Evolutionary conservation across 2,113 vertebrate genomes (phyloP), one percentile per base, ranked within the genome.

Genomic region (Apodemus sylvaticus): DNA sequence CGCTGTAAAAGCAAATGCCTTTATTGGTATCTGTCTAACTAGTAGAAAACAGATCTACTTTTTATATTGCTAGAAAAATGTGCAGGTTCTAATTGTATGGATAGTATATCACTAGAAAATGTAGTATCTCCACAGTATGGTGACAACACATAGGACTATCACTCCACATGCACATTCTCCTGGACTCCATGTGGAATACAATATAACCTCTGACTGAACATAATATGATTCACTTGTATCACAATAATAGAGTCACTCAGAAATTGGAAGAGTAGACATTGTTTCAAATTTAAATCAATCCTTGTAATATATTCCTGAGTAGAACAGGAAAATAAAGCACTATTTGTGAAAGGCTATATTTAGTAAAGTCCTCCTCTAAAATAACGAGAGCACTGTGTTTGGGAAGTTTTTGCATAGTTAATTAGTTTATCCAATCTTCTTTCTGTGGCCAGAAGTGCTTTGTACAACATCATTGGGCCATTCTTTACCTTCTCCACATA

Each of bases 1-100:
- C 0, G 93, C 4, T 14, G 17, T 66, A 92, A 92, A 31, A 91
- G 77, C 53, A 91, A 85, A 81, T 89, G 62, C 77, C 79, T 94
- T 96, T 64, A 88, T 71, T 90, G 78, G 20, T 96, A n/a, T 93
- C 73, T 90, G 9, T 91, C 34, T 96, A 91, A 96, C 93, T 89
- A 93, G 36, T 78, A 45, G 71, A 94, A 92, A 92, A 68, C n/a
- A n/a, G 31, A 74, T 88, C 90, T 17, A 76, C 85, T 86, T 94
- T 86, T 82, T 78, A 91, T 39, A 60, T 88, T 92, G 86, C 79
- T 76, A 73, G 66, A 90, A 78, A 60, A 90, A 94, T 17, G 1
- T 45, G 34, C 60, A 66, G 68, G 60, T 36, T 95, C 34, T 92
- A 90, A 89, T 93, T 94, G 94, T 77, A 71, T 31, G 10, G 55